Percentiles rank a stretch among this genome's conserved stretches.
Conservation (phyloP, 2,113 vertebrate genomes). For the Mustelus asterias region DNA sequence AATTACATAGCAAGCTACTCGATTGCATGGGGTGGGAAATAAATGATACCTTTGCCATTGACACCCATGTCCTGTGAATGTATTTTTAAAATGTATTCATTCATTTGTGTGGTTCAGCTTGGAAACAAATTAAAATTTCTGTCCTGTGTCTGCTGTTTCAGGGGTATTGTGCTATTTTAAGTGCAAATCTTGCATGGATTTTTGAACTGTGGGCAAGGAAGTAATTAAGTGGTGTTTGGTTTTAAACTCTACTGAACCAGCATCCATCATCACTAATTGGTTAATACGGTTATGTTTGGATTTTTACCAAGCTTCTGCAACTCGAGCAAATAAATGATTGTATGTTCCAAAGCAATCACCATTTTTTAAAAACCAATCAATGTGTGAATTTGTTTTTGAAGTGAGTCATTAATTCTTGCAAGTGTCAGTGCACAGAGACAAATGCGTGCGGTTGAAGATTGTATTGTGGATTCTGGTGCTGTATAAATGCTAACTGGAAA, state of each 20-base stretch:
- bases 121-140: neutral
- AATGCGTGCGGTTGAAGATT: neutral
- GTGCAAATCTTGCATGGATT: neutral
- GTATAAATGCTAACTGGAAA: neutral
- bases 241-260: neutral
- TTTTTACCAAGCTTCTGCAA: slow-evolving; percentile 42
- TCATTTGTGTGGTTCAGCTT: neutral
- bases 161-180: neutral
- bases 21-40: neutral
- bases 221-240: slow-evolving; percentile 34
- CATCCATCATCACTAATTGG: slow-evolving; percentile 36
- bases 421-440: too few relatives aligned
- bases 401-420: neutral
- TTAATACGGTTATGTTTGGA: slow-evolving; percentile 58
- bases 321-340: neutral
- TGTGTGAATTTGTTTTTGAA: slow-evolving; percentile 18
- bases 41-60: neutral
- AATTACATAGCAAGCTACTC: neutral
- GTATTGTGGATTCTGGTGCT: neutral
- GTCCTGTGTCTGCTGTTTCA: neutral
- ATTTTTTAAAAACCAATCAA: neutral
- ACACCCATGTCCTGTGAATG: neutral
- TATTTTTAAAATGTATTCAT: neutral
- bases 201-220: neutral
- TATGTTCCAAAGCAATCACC: neutral